Evolutionary conservation across 2,113 vertebrate species (phyloP).

Genomic region (Crotalus tigris): DNA sequence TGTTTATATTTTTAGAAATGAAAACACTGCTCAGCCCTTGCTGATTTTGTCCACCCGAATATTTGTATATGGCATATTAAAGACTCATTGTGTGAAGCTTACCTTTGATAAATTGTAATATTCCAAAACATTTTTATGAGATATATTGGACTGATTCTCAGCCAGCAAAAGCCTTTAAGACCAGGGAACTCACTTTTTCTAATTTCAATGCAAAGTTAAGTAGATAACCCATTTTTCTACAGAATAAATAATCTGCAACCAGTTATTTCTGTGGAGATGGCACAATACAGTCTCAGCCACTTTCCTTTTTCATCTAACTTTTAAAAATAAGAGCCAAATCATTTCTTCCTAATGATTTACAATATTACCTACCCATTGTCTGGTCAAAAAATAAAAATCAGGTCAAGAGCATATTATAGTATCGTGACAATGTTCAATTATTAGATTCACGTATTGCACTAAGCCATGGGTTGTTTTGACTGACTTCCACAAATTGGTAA

Average conservation of each 20-base stretch:
- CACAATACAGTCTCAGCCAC: neutral
- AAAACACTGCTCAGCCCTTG: neutral
- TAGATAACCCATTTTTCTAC: neutral
- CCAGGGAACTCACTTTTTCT: neutral
- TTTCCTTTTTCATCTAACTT: neutral
- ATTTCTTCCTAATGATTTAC: conserved; percentile 25
- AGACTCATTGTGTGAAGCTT: neutral
- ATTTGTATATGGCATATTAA: neutral
- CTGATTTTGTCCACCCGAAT: neutral
- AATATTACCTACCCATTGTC: neutral
- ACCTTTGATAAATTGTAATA: neutral
- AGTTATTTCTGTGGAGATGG: neutral
- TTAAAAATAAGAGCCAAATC: neutral
- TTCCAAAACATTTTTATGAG: neutral
- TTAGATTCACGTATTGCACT: no score
- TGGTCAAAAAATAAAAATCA: neutral
- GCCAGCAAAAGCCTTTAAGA: neutral
- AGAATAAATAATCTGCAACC: neutral
- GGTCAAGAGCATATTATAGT: neutral
- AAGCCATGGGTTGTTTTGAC: neutral
- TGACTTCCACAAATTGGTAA: neutral
- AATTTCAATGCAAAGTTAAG: neutral
- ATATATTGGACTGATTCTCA: neutral
- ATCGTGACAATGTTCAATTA: no score
- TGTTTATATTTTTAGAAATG: neutral